Conservation (phyloP, 2,888 invertebrate species). For the Ectemnius lituratus region DNA sequence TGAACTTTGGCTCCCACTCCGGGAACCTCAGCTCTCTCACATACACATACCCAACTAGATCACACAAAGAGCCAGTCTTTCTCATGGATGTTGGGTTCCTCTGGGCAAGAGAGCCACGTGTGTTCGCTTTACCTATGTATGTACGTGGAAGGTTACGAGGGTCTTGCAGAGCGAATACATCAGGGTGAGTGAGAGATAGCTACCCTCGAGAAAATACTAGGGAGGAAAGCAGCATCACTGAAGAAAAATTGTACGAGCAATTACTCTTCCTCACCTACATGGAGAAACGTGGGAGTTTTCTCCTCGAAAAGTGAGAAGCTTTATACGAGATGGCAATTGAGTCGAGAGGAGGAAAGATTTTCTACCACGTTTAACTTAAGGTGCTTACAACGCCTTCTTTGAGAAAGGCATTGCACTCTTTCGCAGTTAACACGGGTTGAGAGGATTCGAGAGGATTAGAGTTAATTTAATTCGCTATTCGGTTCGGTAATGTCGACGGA, state of each 20-base stretch:
- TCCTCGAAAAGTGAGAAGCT: neutral
- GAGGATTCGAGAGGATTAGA: neutral
- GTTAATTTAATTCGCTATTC: slow-evolving; percentile 42
- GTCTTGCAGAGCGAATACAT: slow-evolving; percentile 26
- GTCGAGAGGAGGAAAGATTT: neutral
- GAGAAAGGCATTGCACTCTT: neutral
- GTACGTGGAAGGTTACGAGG: slow-evolving; percentile 10
- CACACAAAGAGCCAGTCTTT: neutral
- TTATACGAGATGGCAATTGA: too few relatives aligned
- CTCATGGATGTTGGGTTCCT: slow-evolving; percentile 3
- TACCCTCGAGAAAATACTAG: slow-evolving; percentile 31
- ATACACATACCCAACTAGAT: slow-evolving; percentile 31
- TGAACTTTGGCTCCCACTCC: slow-evolving; percentile 59
- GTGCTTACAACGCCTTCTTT: neutral
- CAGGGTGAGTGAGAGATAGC: slow-evolving; percentile 9
- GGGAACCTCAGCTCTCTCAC: slow-evolving; percentile 4
- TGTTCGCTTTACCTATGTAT: slow-evolving; percentile 16
- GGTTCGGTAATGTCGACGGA: slow-evolving; percentile 21
- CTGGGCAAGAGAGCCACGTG: slow-evolving; percentile 40
- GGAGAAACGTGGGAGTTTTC: slow-evolving; percentile 30
- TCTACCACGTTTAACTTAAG: neutral
- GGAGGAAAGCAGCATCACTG: slow-evolving; percentile 39
- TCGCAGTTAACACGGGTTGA: neutral
- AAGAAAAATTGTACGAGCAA: slow-evolving; percentile 56
- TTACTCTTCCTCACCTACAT: slow-evolving; percentile 50